phyloP scores from a whole-genome alignment of 1,140 invertebrate genomes.

The Vanessa atalanta region DNA sequence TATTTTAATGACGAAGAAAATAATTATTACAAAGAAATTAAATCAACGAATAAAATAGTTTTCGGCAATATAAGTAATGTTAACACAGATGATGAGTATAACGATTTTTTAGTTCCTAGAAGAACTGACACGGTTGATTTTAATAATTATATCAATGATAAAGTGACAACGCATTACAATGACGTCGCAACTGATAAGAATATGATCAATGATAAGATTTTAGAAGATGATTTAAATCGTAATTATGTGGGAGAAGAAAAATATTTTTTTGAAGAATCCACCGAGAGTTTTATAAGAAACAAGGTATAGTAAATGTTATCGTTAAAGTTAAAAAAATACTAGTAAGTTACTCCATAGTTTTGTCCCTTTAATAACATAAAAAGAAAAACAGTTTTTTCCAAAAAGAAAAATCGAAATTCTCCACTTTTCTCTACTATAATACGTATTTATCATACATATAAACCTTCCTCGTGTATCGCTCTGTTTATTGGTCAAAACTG shows the following conservation, averaged over 20 bases:
- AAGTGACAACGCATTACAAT: not conserved
- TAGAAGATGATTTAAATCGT: not conserved
- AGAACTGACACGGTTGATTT: not conserved
- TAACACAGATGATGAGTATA: slow-evolving; percentile 9
- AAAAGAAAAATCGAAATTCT: no score
- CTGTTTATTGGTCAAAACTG: no score
- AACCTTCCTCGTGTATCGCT: no score
- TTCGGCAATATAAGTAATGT: slow-evolving; percentile 22
- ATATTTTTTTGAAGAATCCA: slow-evolving; percentile 24
- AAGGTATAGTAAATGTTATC: slow-evolving; percentile 24
- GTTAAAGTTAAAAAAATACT: no score
- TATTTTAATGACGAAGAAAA: slow-evolving; percentile 24
- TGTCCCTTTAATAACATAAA: no score
- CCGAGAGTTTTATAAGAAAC: slow-evolving; percentile 43
- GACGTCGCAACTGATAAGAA: not conserved
- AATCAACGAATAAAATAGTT: slow-evolving; percentile 28
- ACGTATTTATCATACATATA: no score
- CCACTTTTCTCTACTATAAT: no score
- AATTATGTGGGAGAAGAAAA: not conserved
- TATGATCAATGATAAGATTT: not conserved
- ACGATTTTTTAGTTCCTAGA: slow-evolving; percentile 9
- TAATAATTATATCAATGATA: not conserved
- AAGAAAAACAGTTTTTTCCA: no score
- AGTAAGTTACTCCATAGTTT: no score
- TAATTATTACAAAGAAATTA: slow-evolving; percentile 42